Evolutionary conservation across 2,888 invertebrate species (phyloP), one percentile per base, ranked within the genome.

Genomic region (Diloba caeruleocephala): DNA sequence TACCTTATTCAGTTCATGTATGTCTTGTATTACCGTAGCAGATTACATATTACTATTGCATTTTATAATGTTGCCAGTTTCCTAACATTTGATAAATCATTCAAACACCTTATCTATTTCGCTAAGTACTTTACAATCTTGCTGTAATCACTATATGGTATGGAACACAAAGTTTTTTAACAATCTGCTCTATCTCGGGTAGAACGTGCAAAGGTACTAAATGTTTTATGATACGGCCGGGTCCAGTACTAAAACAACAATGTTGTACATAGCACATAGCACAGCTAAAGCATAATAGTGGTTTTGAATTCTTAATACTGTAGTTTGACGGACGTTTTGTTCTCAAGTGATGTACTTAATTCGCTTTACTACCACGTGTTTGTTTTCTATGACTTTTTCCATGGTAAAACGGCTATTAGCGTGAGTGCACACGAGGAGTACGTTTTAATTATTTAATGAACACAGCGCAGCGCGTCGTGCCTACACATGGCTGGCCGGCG

Each of bases 241-340:
- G 41, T 54, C 64, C 7, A 67, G 73, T 63, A 74, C 60, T 85
- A 81, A 82, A 83, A 79, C 79, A 76, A 86, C 85, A 86, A 82
- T 84, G 85, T 85, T n/a, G n/a, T n/a, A n/a, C n/a, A n/a, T n/a
- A n/a, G n/a, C n/a, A n/a, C n/a, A n/a, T n/a, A 73, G 63, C 64
- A 75, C 73, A 76, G 76, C 74, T 73, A 74, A 73, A 81, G 76
- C 82, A 79, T 85, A 85, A 84, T 82, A 78, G 77, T 65, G 74
- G 79, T 80, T 86, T 88, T 79, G 85, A 84, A 85, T 78, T 85
- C 85, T 88, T 87, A 85, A 87, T 81, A 75, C 76, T 59, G 84
- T 81, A 83, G 85, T 89, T 85, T 85, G 82, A 68, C 67, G 67
- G 62, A 67, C 60, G 65, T 56, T 63, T 56, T 74, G 74, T 71